Percentiles rank a stretch among this genome's conserved stretches.
Conservation (phyloP, 2,113 vertebrate genomes). For the Myotis brandtii region DNA sequence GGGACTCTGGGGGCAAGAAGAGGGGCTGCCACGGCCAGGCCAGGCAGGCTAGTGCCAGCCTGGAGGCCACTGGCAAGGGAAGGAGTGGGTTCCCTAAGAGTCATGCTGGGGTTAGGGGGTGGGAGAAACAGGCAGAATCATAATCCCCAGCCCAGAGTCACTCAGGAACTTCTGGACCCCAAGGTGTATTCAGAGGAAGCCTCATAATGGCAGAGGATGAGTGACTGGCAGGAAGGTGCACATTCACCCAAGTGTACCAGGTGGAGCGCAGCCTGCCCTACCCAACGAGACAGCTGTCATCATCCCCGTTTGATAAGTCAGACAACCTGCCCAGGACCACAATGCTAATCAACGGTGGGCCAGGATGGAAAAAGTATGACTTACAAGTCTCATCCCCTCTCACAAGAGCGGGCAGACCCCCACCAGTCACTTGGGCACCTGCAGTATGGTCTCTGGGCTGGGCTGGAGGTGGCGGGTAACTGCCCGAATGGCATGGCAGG, state of each 20-base stretch:
- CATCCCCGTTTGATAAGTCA: neutral
- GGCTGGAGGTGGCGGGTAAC: no score
- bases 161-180: neutral
- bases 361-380: neutral
- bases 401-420: neutral
- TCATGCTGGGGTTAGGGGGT: neutral
- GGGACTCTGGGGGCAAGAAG: conserved; percentile 85
- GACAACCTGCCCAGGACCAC: neutral
- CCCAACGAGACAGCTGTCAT: no score
- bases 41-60: neutral
- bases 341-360: neutral
- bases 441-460: neutral
- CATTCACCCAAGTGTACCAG: neutral
- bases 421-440: neutral
- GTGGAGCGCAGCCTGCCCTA: neutral
- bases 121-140: neutral
- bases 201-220: neutral
- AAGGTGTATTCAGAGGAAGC: neutral
- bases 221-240: neutral
- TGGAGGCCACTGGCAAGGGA: neutral
- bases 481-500: neutral
- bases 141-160: neutral
- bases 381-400: neutral
- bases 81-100: neutral
- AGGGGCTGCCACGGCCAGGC: conserved; percentile 16